Evolutionary conservation across 1,140 invertebrate species (phyloP).

Genomic region (Leptinotarsa lineolata): DNA sequence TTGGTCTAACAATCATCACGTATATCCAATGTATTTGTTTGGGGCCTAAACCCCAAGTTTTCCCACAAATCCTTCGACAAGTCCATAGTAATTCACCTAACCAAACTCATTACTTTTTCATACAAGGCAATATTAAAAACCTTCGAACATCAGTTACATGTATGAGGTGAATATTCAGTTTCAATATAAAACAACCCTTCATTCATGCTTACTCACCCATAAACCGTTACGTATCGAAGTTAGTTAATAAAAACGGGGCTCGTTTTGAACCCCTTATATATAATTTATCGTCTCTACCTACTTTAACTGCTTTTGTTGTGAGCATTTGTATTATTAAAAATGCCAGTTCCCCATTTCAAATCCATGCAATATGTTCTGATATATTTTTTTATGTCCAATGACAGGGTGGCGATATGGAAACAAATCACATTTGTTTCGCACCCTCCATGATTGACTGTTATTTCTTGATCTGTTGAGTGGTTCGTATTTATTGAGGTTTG

Average conservation of each 20-base stretch:
- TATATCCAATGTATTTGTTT: no score
- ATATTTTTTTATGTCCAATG: conserved; percentile 5
- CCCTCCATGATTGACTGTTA: background rate
- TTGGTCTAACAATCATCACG: no score
- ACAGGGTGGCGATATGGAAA: conserved; percentile 15
- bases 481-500: no score
- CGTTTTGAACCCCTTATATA: conserved; percentile 20
- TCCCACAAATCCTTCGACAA: no score
- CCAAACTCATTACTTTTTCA: no score
- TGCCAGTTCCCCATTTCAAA: conserved; percentile 15
- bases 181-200: no score
- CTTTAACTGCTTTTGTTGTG: conserved; percentile 24
- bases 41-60: no score
- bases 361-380: conserved; percentile 24
- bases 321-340: conserved; percentile 23
- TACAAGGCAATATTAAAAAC: no score
- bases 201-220: conserved; percentile 10
- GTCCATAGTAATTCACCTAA: fast-evolving
- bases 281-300: conserved; percentile 24
- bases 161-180: no score
- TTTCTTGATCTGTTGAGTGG: background rate
- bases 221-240: conserved; percentile 26
- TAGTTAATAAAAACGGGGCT: conserved; percentile 28
- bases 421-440: conserved; percentile 1
- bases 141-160: no score